Evolutionary conservation across 2,797 vertebrate species (phyloP).

Genomic region (Ibycter americanus): DNA sequence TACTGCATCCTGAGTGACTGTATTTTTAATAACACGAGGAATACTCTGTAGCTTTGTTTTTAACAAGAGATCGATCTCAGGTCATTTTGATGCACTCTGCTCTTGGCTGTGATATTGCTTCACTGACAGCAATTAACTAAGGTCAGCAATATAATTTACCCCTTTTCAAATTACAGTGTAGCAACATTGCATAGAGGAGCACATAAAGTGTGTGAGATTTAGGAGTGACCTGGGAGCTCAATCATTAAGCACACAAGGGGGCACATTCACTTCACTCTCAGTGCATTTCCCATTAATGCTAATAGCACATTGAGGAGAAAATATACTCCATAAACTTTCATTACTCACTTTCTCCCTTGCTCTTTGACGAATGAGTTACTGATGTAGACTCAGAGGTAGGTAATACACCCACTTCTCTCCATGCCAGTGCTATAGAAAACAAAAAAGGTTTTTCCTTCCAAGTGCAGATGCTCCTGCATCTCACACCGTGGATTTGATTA

Average conservation of each 20-base stretch:
- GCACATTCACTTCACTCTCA: background rate
- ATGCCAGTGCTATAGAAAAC: background rate
- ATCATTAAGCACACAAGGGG: background rate
- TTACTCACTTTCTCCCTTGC: background rate
- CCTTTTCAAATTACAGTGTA: background rate
- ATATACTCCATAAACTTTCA: background rate
- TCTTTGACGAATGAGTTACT: background rate
- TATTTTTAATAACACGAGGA: background rate
- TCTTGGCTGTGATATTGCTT: background rate
- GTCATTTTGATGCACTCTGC: background rate
- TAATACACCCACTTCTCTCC: background rate
- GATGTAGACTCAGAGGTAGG: background rate
- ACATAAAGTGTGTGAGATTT: background rate
- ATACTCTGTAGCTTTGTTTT: background rate
- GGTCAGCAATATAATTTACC: background rate
- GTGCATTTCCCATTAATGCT: background rate
- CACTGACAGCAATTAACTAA: background rate
- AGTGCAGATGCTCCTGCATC: background rate
- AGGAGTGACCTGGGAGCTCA: background rate
- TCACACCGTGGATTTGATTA: background rate
- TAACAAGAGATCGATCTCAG: background rate
- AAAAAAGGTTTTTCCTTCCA: background rate
- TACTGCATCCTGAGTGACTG: background rate
- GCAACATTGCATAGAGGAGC: background rate
- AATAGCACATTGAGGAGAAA: background rate